Evolutionary conservation across 1,140 invertebrate genomes (phyloP), one percentile per base, ranked within the genome.

Genomic region (Meloidogyne hapla): DNA sequence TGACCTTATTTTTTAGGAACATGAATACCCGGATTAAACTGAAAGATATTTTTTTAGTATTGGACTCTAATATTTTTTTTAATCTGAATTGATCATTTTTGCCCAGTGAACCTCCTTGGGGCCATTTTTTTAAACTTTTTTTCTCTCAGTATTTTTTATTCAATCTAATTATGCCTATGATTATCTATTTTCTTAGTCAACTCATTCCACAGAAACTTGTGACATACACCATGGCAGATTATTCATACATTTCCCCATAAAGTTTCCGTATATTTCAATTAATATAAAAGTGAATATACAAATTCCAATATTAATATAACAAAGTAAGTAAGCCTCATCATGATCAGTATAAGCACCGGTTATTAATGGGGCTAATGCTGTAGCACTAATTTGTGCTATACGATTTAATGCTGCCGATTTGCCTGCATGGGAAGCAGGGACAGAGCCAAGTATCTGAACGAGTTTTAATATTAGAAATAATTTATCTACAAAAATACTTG

Each of bases 351-450:
- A 72, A 26, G 68, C 72, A 23, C 81, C 81, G 2, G 81, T 78
- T 40, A 83, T 40, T n/a, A 83, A 70, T 18, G 81, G 81, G 23
- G 75, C 69, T 56, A 83, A 33, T 15, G 79, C 61, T 21, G 70
- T 80, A 1, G 81, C 80, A 13, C 73, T 62, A n/a, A 83, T 61
- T 62, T 83, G 80, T 9, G 70, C 78, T 38, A 82, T 75, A 23
- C 81, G 74, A 40, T 80, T 78, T n/a, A 83, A 65, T 2, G 80
- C 81, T 28, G 81, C 81, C 1, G 81, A 81, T 67, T 83, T 83
- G 25, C 80, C 81, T 26, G 78, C 67, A 64, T 83, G 79, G 15
- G 38, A 70, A 15, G 68, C 63, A 8, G 79, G 79, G 1, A 80
- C 79, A n/a, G 79, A 74, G 23, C 48, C n/a, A n/a, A 56, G 48